Evolutionary conservation across 2,797 vertebrate species (phyloP).

Genomic region (Potorous gilbertii): DNA sequence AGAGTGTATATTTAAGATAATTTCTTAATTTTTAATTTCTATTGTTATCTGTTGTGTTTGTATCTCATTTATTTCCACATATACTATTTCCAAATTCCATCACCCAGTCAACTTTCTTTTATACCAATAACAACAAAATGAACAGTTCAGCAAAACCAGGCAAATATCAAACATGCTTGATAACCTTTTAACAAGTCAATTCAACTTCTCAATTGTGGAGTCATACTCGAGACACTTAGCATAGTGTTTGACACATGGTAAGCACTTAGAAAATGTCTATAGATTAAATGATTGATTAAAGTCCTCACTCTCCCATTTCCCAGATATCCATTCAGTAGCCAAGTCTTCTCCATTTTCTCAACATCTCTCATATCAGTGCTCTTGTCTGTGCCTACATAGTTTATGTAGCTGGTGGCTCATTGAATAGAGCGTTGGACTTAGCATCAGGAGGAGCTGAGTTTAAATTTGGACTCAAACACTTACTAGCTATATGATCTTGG

Average conservation of each 20-base stretch:
- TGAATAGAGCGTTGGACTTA: accelerated
- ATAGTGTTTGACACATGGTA: not conserved
- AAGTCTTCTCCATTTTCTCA: not conserved
- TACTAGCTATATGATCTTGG: not conserved
- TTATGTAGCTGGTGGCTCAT: too few relatives aligned
- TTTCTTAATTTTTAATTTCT: too few relatives aligned
- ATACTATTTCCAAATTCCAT: too few relatives aligned
- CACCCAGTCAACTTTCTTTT: too few relatives aligned
- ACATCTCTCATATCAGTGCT: too few relatives aligned
- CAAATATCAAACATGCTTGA: not conserved
- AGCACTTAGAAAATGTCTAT: not conserved
- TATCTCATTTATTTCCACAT: too few relatives aligned
- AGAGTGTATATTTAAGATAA: not conserved
- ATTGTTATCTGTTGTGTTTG: too few relatives aligned
- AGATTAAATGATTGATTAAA: not conserved
- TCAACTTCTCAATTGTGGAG: not conserved
- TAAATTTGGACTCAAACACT: not conserved
- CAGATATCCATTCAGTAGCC: not conserved
- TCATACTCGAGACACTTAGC: not conserved
- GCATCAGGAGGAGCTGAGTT: not conserved
- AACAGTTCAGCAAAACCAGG: too few relatives aligned
- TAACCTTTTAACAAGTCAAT: not conserved
- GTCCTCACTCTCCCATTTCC: not conserved
- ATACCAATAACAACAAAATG: too few relatives aligned
- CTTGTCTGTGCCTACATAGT: too few relatives aligned